Evolutionary conservation across 2,113 vertebrate genomes (phyloP), one percentile per base, ranked within the genome.

Genomic region (Peromyscus leucopus): DNA sequence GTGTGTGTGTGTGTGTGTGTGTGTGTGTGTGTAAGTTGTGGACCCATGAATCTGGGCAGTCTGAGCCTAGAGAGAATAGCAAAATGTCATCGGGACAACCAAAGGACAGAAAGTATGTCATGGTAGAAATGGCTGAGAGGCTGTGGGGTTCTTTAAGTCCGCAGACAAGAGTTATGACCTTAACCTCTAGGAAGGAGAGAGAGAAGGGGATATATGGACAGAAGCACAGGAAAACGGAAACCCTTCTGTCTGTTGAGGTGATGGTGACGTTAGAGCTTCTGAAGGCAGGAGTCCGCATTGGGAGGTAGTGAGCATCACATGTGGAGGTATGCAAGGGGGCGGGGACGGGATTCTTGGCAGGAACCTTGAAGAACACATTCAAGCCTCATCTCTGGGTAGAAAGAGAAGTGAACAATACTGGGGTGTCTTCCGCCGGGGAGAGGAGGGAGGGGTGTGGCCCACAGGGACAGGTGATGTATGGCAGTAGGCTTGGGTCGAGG

Each of bases 231-330:
- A 67, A 75, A 61, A 17, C 33, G 48, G 86, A 88, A 59, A 8
- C 17, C 61, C 57, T 65, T 46, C 33, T 16, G 21, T 71, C 36
- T 57, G 5, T 10, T 22, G 57, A 95, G 93, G 65, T 84, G 76
- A 42, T 33, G 83, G 67, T 46, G 4, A n/a, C 7, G 12, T 51
- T 48, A 75, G 92, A 91, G 87, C 74, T 24, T 79, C 63, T 65
- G 55, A 75, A 97, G 90, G 94, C 95, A 65, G 93, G 11, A 48
- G 71, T 57, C 59, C 84, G 96, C 87, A 67, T 89, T 15, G 39
- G 95, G 93, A 98, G 97, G 97, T 96, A 97, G 97, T 79, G 2
- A 95, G 89, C 85, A 59, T 85, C 0, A 0, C 61, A 76, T 71
- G 78, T 39, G 91, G 94, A 91, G 94, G 94, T 84, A n/a, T 84